Percentiles rank a stretch among this genome's conserved stretches.
phyloP scores from a whole-genome alignment of 2,113 vertebrate species.

The Circaetus gallicus region DNA sequence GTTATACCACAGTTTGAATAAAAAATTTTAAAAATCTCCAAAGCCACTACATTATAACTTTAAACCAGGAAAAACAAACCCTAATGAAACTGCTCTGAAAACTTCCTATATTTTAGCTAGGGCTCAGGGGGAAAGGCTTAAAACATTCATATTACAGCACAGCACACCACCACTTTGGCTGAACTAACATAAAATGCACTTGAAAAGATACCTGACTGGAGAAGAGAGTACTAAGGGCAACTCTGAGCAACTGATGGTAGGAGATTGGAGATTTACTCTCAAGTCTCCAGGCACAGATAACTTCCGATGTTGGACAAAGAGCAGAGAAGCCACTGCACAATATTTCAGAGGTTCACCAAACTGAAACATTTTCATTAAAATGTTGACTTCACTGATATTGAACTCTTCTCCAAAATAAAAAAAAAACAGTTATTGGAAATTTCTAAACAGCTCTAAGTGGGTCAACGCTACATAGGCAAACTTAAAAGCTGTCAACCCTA shows the following conservation, averaged over 20 bases:
- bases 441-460: background rate
- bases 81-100: background rate
- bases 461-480: background rate
- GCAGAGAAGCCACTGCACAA: background rate
- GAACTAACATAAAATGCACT: background rate
- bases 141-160: background rate
- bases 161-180: background rate
- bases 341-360: background rate
- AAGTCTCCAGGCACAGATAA: background rate
- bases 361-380: background rate
- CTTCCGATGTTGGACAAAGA: background rate
- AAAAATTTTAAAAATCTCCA: background rate
- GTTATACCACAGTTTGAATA: background rate
- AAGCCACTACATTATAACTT: background rate
- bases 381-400: fast-evolving
- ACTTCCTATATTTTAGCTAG: background rate
- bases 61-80: background rate
- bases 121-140: background rate
- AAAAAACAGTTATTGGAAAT: background rate
- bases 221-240: background rate
- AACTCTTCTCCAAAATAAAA: background rate
- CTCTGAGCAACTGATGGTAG: background rate
- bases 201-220: background rate
- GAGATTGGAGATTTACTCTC: background rate
- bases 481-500: background rate